Base-by-base conservation (phyloP, 2,797 vertebrate genomes). In the Loris lydekkerianus region DNA sequence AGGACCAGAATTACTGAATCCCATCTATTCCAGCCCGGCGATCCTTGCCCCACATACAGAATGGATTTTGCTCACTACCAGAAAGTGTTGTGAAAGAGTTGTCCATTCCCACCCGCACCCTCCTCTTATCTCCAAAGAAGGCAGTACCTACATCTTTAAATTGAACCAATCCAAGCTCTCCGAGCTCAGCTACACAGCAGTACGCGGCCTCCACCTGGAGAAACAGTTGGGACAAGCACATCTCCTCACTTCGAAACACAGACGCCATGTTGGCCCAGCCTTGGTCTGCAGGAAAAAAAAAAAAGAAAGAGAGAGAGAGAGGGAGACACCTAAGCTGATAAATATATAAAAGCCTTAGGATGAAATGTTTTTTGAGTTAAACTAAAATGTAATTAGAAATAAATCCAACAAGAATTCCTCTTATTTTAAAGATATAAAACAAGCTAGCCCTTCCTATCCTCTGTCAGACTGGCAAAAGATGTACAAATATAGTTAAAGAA, bases 141-240 rank as follows among this genome's bases (percentile, higher is more conserved):
- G 34, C 1, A 15, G 13, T 93, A 98, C 99, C 98, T 96, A 99
- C 99, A 4, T 99, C 99, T 98, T 98, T 98, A 97, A 99, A 99
- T 94, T 99, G 99, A 81, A 98, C 98, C 97, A 99, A 94, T 6
- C 99, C 99, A 63, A 99, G 98, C 83, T 99, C 99, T 17, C 99
- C 99, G 0, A 99, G 98, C 97, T 99, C 99, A 0, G 98, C 98
- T 10, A 99, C 98, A 0, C 99, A 99, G 98, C 98, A 99, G 60
- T 99, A 99, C 0, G 99, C 98, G 78, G 99, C 98, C 83, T 99
- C 99, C 95, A 98, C 99, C 93, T 99, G 99, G 27, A 99, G 98
- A 56, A 99, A 99, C 29, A 99, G 97, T 58, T 99, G 99, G 17
- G 97, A 98, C 94, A 99, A 49, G 78, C 97, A 98, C 99, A 99